Evolutionary conservation across 1,140 invertebrate genomes (phyloP), one percentile per base, ranked within the genome.

Genomic region (Eumeta japonica): DNA sequence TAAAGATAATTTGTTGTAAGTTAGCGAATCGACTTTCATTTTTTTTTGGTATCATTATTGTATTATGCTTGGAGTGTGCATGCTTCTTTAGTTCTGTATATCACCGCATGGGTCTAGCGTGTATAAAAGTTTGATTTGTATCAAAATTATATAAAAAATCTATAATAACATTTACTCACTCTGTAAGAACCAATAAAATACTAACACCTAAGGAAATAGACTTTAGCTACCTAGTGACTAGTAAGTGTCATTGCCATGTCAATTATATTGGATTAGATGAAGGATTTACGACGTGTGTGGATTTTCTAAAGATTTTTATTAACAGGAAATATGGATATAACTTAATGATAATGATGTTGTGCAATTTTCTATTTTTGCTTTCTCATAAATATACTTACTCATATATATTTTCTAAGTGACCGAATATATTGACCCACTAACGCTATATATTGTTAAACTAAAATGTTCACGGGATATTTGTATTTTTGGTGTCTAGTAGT

Each of bases 211-310:
- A 70, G 63, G 44, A 46, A 56, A 64, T 29, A 29, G 3, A 66
- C 58, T 58, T 58, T 70, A 70, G 64, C 65, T 65, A 58, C 58
- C 46, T 64, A 50, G 53, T 44, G 70, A 68, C 57, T 66, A 73
- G 65, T 71, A 67, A 71, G 63, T 63, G 60, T 73, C 63, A 65
- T 66, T 58, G 66, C 62, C 56, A 73, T 68, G 68, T 73, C 68
- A 73, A 73, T 73, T 73, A 73, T 73, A 73, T 70, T 65, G 50
- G 58, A 70, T 61, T 73, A 73, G 68, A 62, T 50, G 50, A 54
- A 54, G 50, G 50, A 59, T 56, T n/a, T n/a, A 58, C 53, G 53
- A 55, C 56, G 50, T n/a, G 52, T 62, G 60, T 39, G 56, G 58
- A 58, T 67, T 64, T 67, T 67, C 59, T 67, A 63, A 53, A 65